Evolutionary conservation across 1,140 invertebrate genomes (phyloP).

Genomic region (Drosophila azteca): DNA sequence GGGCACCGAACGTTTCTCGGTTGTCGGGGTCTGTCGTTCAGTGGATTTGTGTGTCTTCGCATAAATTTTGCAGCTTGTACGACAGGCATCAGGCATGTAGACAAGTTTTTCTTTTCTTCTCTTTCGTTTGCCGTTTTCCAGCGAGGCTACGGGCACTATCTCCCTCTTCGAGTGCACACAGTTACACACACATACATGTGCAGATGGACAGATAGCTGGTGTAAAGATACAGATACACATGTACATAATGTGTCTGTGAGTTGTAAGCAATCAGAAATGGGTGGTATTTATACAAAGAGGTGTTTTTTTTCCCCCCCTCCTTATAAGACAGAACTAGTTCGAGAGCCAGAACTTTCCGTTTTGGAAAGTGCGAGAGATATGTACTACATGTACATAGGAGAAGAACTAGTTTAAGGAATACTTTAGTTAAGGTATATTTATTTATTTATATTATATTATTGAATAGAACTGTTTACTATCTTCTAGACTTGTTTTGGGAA

Average conservation of each 20-base stretch:
- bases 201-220: constrained; percentile 18
- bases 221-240: constrained; percentile 16
- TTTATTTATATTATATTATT: no score
- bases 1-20: constrained; percentile 43
- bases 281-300: constrained; percentile 2
- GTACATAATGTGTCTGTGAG: constrained; percentile 39
- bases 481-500: no score
- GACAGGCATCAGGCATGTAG: constrained; percentile 61
- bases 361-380: no score
- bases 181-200: constrained; percentile 11
- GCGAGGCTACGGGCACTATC: constrained; percentile 25
- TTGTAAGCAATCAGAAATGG: constrained; percentile 23
- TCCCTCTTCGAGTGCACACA: constrained; percentile 27
- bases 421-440: no score
- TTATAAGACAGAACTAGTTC: no score
- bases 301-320: no score
- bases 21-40: constrained; percentile 78
- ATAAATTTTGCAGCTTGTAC: constrained; percentile 82
- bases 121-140: constrained; percentile 25
- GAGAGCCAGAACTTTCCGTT: no score
- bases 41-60: constrained; percentile 83
- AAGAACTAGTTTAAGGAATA: no score
- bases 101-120: constrained; percentile 66
- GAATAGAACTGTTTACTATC: no score
- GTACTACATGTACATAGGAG: no score